Evolutionary conservation across 2,113 vertebrate species (phyloP).

Genomic region (Mesocricetus auratus): DNA sequence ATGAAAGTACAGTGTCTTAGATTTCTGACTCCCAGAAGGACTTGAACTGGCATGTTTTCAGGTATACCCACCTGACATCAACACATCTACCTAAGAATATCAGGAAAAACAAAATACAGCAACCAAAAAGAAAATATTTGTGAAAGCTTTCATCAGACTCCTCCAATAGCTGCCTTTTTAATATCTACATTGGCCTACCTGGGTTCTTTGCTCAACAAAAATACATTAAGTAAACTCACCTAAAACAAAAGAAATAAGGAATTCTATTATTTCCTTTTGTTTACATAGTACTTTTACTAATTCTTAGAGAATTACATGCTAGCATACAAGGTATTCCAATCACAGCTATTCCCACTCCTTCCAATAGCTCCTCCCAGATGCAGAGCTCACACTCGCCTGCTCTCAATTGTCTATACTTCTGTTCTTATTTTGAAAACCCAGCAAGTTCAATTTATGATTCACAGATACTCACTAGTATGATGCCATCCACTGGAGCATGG

Average conservation of each 20-base stretch:
- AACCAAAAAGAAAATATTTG: conserved; percentile 41
- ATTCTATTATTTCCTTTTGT: not conserved
- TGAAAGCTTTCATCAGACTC: not conserved
- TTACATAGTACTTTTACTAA: not conserved
- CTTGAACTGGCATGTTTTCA: not conserved
- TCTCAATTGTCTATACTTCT: not conserved
- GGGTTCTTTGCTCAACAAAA: not conserved
- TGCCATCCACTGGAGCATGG: not conserved
- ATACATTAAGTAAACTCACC: not conserved
- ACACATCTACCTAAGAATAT: conserved; percentile 24
- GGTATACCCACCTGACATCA: not conserved
- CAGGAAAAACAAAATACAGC: not conserved
- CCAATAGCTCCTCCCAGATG: not conserved
- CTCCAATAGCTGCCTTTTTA: not conserved
- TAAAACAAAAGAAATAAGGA: conserved; percentile 27
- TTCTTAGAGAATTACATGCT: not conserved
- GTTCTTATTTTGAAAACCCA: not conserved
- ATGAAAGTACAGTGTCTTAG: not conserved
- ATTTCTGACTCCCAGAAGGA: not conserved
- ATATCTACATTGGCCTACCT: not conserved
- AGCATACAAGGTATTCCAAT: too few relatives aligned
- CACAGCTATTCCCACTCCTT: not conserved
- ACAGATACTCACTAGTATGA: not conserved
- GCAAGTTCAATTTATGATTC: not conserved
- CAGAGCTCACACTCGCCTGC: not conserved